Base-by-base conservation (phyloP, 2,888 invertebrate genomes). In the Horisme vitalbata region DNA sequence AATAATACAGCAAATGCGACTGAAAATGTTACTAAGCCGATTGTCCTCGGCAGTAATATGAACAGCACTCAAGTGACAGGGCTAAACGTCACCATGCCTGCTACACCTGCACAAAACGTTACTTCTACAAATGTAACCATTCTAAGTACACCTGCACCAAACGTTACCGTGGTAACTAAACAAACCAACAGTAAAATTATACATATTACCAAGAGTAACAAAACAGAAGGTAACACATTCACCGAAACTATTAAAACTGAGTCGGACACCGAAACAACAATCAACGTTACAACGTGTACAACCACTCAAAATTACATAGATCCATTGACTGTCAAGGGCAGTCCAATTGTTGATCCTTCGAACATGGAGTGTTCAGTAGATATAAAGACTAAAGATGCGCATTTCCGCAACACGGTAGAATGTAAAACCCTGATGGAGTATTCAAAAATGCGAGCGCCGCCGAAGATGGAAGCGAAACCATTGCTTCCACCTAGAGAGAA, bases 331-430 rank as follows among this genome's bases (percentile, higher is more conserved):
- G 62, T 75, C 1, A 79, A 74, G 54, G 87, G 87, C 0, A 67
- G 77, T 3, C 61, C 64, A 4, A 35, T 79, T 0, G 35, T 79
- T 0, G 68, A 79, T 35, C 31, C 70, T 3, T 58, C 66, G 3
- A 57, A 71, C 1, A 79, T 77, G 66, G 69, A 80, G 48, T 88
- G 88, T 53, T 60, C 64, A 14, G 76, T 88, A 0, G 82, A 83
- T 44, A 85, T 88, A 4, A 60, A 65, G 11, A 83, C 81, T 0
- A 77, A 62, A 41, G 56, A 71, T 0, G 34, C 67, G 13, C 61
- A 70, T 12, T 60, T 79, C 6, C 70, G 63, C 15, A 72, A 81
- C 31, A 63, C 61, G 24, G 66, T 88, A 4, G 76, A 85, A 34
- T 88, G 88, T 55, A 63, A 60, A 5, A 71, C 64, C 18, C 59